A percentile compares a stretch with the other conserved stretches of the same genome.
Conservation (phyloP, 2,113 vertebrate genomes). For the Cnemophilus loriae region DNA sequence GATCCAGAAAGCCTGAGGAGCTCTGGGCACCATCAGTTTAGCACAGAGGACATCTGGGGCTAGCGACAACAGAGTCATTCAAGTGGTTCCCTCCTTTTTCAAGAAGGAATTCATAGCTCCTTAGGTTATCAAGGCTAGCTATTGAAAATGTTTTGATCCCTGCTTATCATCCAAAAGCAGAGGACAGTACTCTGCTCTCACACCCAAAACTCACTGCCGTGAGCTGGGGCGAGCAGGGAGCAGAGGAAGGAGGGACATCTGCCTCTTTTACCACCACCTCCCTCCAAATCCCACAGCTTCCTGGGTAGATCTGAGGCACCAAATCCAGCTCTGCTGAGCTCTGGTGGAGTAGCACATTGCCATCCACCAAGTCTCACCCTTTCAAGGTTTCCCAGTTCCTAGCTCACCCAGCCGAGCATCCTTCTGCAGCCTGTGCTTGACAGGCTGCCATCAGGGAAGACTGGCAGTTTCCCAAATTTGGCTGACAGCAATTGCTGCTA, state of each 20-base stretch:
- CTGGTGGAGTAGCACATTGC: not conserved
- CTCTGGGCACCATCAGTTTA: not conserved
- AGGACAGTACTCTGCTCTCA: not conserved
- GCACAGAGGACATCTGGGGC: not conserved
- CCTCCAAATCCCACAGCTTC: not conserved
- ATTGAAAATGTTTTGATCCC: not conserved
- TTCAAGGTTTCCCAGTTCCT: not conserved
- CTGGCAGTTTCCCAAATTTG: not conserved
- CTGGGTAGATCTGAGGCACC: not conserved
- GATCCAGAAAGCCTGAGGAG: not conserved
- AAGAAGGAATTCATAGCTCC: not conserved
- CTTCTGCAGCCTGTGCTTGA: not conserved
- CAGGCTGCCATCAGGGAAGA: not conserved
- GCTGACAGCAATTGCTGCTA: not conserved
- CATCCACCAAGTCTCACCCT: not conserved
- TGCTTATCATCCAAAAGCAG: not conserved
- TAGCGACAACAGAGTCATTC: not conserved
- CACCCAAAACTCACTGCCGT: fast-evolving
- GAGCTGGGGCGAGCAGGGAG: not conserved
- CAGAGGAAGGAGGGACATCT: fast-evolving
- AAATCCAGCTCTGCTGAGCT: not conserved
- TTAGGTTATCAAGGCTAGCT: not conserved
- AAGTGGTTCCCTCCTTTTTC: not conserved
- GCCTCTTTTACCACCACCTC: not conserved
- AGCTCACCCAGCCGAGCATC: not conserved